Conservation (phyloP, 1,140 invertebrate species). For the Lepeophtheirus salmonis region DNA sequence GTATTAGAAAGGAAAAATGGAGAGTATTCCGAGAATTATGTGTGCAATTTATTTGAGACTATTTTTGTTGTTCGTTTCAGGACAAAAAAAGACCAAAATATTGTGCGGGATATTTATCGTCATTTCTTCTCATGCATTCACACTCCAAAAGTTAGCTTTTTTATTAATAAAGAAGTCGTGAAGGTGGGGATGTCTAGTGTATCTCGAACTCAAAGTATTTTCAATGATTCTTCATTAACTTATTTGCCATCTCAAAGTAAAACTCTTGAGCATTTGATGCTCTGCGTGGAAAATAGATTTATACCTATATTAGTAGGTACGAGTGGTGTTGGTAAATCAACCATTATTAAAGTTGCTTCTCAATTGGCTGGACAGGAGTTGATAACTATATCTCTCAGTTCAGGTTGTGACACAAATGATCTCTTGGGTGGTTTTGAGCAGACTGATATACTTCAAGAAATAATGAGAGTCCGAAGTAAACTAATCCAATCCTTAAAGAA, state of each 20-base stretch:
- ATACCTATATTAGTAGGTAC: slow-evolving; percentile 67
- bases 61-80: background rate
- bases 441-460: slow-evolving; percentile 35
- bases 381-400: slow-evolving; percentile 60
- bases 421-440: slow-evolving; percentile 91
- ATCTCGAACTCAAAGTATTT: slow-evolving; percentile 36
- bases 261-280: slow-evolving; percentile 48
- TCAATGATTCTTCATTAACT: slow-evolving; percentile 39
- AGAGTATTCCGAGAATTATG: background rate
- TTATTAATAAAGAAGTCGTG: background rate
- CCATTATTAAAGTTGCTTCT: slow-evolving; percentile 52
- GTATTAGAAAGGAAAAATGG: background rate
- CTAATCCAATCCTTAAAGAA: background rate
- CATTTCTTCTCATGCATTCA: background rate
- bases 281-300: slow-evolving; percentile 76
- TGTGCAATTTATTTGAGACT: background rate
- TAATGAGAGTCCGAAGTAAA: background rate
- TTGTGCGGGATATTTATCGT: background rate
- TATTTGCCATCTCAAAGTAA: background rate
- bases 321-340: slow-evolving; percentile 52
- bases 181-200: background rate
- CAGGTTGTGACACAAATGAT: slow-evolving; percentile 84
- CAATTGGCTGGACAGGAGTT: slow-evolving; percentile 50
- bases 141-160: background rate
- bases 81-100: background rate